Conservation (phyloP, 2,113 vertebrate genomes). For the Syrmaticus mikado region DNA sequence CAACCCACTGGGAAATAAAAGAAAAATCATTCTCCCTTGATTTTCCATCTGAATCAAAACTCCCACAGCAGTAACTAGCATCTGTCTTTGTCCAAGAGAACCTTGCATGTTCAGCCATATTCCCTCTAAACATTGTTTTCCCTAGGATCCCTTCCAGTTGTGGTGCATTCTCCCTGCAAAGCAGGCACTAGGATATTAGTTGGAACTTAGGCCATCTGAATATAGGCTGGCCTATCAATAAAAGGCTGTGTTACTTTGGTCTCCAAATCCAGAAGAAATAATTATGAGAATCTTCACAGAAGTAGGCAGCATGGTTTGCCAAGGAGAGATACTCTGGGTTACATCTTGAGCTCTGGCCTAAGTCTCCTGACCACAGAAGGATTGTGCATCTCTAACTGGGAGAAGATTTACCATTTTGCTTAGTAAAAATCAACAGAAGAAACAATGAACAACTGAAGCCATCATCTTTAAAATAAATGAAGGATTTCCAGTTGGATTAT, state of each 20-base stretch:
- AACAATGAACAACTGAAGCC: constrained; percentile 61
- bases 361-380: not conserved
- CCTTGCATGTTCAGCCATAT: not conserved
- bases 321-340: constrained; percentile 22
- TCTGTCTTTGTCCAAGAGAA: not conserved
- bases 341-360: not conserved
- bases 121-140: not conserved
- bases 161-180: not conserved
- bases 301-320: constrained; percentile 8
- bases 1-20: not conserved
- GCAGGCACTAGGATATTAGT: not conserved
- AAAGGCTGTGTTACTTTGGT: constrained; percentile 32
- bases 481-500: constrained; percentile 75
- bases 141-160: not conserved
- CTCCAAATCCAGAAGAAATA: constrained; percentile 43
- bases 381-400: constrained; percentile 19
- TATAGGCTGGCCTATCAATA: not conserved
- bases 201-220: constrained; percentile 7
- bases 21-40: not conserved
- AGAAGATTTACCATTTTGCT: constrained; percentile 63
- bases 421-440: constrained; percentile 64
- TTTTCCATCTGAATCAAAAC: not conserved
- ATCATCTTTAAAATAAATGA: constrained; percentile 76
- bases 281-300: constrained; percentile 22
- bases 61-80: not conserved